These are phyloP conservation scores for Bombylius major DNA, from an alignment of 2,888 invertebrate species.

Conservation along the genomic window DNA sequence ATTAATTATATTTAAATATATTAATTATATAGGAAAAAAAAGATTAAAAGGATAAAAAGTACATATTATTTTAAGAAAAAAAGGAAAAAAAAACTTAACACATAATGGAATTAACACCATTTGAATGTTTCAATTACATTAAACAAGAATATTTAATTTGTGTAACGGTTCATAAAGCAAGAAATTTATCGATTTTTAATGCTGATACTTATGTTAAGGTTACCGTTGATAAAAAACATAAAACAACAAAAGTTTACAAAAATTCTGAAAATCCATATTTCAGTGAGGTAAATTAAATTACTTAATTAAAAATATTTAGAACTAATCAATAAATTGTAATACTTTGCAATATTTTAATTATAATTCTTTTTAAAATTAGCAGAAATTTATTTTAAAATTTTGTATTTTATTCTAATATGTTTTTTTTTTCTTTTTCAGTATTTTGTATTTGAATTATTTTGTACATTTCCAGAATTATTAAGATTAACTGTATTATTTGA, in stretches of 20 bases:
- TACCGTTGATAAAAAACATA: conserved; percentile 46
- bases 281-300: conserved; percentile 48
- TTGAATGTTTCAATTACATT: conserved; percentile 28
- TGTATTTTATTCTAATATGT: background rate
- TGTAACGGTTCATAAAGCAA: conserved; percentile 53
- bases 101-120: conserved; percentile 18
- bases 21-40: no score
- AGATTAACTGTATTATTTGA: conserved; percentile 46
- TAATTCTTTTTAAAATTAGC: no score
- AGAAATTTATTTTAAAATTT: no score
- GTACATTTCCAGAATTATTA: conserved; percentile 44
- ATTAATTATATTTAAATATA: no score
- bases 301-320: no score
- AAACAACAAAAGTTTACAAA: conserved; percentile 44
- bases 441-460: conserved; percentile 53
- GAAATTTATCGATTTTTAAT: conserved; percentile 41
- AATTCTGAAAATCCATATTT: conserved; percentile 51
- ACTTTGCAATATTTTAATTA: no score
- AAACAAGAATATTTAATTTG: conserved; percentile 44
- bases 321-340: no score
- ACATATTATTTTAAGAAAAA: no score
- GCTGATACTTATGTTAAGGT: conserved; percentile 50
- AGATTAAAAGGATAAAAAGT: no score
- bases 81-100: no score
- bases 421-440: conserved; percentile 38